Base-by-base conservation (phyloP, 2,797 vertebrate genomes). In the Falco biarmicus region DNA sequence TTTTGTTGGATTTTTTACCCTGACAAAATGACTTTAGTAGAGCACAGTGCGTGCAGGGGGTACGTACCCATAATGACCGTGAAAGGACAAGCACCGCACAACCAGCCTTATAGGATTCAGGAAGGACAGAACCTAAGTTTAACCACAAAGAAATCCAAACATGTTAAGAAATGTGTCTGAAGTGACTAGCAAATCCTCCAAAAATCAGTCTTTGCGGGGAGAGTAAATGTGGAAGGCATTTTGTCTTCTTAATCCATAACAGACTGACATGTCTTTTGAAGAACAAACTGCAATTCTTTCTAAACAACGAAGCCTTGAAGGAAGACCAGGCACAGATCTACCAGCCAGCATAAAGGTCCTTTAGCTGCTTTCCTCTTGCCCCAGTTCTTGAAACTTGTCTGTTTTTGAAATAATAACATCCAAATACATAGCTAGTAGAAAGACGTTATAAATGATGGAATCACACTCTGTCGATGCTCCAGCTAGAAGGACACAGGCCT, bases 191-290 rank as follows among this genome's bases (percentile, higher is more conserved):
- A 95, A 96, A 95, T 84, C 59, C 82, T 96, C 70, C 77, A 89
- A 93, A 95, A 95, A 89, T 76, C 80, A 92, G 74, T 73, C 74
- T 56, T 95, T 79, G 60, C 0, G 0, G 50, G 61, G 25, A 89
- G 26, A 91, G 17, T 56, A 93, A 96, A 95, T 86, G 80, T 91
- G 90, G 91, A 95, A 93, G 90, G 70, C 70, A 93, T 77, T 87
- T 82, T 94, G 54, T 92, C n/a, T 29, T 95, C 84, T 95, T 96
- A 93, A 95, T 96, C 83, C 70, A 13, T 70, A 96, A 79, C 88
- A 95, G 93, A 82, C 53, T 77, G 80, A 84, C 8, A 1, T 39
- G 64, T 82, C 84, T 90, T 93, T 90, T 93, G 84, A 92, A 92
- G 86, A 96, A 60, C 48, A 90, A 95, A 89, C 53, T 90, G 50